Conservation (phyloP, 2,113 vertebrate species). For the Caracal caracal region DNA sequence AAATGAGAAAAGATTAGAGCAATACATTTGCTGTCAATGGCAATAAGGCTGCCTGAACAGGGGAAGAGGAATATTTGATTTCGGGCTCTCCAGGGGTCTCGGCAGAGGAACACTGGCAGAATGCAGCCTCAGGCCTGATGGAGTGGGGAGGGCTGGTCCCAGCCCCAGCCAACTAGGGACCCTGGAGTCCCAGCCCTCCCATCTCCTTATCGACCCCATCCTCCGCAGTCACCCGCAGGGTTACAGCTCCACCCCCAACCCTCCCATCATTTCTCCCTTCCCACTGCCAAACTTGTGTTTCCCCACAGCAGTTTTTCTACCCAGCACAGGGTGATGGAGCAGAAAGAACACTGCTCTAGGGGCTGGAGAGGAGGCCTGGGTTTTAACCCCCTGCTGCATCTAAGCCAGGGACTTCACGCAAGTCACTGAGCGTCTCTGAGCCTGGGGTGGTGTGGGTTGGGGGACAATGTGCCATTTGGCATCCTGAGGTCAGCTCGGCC, state of each 20-base stretch:
- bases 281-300: constrained; percentile 56
- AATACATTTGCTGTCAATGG: constrained; percentile 83
- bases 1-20: constrained; percentile 83
- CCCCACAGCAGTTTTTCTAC: constrained; percentile 58
- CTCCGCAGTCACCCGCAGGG: not conserved
- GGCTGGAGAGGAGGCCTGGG: not conserved
- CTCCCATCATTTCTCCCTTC: constrained; percentile 11
- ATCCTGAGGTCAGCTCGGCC: not conserved
- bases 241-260: not conserved
- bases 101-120: constrained; percentile 59
- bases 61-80: constrained; percentile 80
- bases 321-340: constrained; percentile 22
- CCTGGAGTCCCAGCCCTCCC: constrained; percentile 46
- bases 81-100: constrained; percentile 62
- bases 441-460: not conserved
- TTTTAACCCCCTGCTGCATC: not conserved
- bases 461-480: not conserved
- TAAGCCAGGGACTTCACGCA: not conserved
- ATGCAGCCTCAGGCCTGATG: constrained; percentile 48
- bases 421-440: constrained; percentile 25
- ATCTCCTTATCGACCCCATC: constrained; percentile 50
- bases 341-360: constrained; percentile 58
- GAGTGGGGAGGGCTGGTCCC: constrained; percentile 8
- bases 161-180: constrained; percentile 21
- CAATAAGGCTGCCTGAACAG: constrained; percentile 78